A percentile compares a stretch with the other conserved stretches of the same genome.
These are phyloP conservation scores for Brevipalpus yothersi DNA, from an alignment of 1,140 invertebrate species.

Conservation along the genomic window DNA sequence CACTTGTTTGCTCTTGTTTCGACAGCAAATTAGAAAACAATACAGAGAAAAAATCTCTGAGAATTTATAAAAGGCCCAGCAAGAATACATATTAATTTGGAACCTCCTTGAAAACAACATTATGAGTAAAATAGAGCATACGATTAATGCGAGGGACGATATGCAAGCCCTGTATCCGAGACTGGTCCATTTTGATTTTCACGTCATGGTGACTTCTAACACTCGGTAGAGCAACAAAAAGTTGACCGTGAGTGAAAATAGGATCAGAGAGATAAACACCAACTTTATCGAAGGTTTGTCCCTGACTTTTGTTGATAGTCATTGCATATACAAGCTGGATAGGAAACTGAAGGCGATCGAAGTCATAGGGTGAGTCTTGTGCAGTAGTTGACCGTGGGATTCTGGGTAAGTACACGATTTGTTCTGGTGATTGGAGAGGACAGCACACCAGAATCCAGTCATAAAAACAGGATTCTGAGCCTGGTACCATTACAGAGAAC, in stretches of 20 bases:
- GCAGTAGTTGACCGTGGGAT: background rate
- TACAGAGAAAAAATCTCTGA: too few species aligned
- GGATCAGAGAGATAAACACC: slow-evolving; percentile 16
- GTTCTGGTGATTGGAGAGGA: background rate
- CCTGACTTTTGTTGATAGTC: too few species aligned
- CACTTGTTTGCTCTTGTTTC: too few species aligned
- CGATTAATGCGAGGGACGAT: too few species aligned
- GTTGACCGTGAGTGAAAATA: slow-evolving; percentile 18
- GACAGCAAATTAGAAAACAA: too few species aligned
- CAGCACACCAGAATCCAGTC: background rate
- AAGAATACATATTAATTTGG: too few species aligned
- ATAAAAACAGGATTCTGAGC: background rate
- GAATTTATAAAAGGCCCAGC: too few species aligned
- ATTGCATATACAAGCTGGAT: slow-evolving; percentile 21
- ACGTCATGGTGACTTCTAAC: background rate
- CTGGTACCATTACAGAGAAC: slow-evolving; percentile 3
- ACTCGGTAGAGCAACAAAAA: slow-evolving; percentile 19
- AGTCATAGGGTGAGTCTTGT: background rate
- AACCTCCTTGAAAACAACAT: too few species aligned
- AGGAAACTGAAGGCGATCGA: slow-evolving; percentile 1
- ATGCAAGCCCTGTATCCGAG: too few species aligned
- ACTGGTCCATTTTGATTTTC: background rate
- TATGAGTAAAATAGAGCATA: too few species aligned
- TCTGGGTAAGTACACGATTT: background rate
- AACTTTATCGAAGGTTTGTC: slow-evolving; percentile 20